These are phyloP conservation scores for Chondrilla cf. caribensis DNA, from an alignment of 37 sponge, comb jelly and placozoan species.

Conservation along the genomic window DNA sequence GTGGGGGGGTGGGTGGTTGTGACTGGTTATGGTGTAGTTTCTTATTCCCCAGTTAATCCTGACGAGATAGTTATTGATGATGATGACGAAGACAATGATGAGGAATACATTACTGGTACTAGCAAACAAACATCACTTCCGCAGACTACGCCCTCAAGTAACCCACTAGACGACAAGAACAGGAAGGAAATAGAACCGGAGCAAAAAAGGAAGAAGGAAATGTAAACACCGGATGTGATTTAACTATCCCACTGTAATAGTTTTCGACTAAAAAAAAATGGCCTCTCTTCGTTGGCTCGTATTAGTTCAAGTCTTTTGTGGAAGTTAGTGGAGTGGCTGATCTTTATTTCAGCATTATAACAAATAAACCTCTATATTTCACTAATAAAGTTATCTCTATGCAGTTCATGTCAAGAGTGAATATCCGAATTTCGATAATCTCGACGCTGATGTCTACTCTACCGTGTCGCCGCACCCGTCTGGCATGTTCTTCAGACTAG, in stretches of 20 bases:
- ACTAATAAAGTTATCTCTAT: no score
- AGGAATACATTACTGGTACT: neutral
- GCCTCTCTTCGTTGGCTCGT: neutral
- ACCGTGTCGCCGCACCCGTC: neutral
- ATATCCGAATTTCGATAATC: neutral
- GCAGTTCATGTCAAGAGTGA: no score
- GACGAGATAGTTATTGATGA: slow-evolving; percentile 28
- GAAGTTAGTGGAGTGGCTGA: neutral
- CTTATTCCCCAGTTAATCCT: neutral
- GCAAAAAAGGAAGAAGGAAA: no score
- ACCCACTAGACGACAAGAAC: no score
- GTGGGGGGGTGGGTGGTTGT: neutral
- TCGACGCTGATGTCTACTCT: neutral
- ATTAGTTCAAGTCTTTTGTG: neutral
- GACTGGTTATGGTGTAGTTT: no score
- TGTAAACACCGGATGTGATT: no score
- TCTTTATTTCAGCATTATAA: neutral
- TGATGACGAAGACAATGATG: neutral
- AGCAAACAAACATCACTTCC: no score
- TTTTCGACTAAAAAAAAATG: neutral
- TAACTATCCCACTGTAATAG: no score
- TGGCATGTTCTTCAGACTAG: slow-evolving; percentile 56
- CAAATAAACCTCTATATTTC: neutral
- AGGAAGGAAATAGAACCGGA: no score
- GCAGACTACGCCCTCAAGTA: no score